These are phyloP conservation scores for Pseudomugil gertrudae DNA, from an alignment of 2,797 vertebrate genomes.

Conservation along the genomic window DNA sequence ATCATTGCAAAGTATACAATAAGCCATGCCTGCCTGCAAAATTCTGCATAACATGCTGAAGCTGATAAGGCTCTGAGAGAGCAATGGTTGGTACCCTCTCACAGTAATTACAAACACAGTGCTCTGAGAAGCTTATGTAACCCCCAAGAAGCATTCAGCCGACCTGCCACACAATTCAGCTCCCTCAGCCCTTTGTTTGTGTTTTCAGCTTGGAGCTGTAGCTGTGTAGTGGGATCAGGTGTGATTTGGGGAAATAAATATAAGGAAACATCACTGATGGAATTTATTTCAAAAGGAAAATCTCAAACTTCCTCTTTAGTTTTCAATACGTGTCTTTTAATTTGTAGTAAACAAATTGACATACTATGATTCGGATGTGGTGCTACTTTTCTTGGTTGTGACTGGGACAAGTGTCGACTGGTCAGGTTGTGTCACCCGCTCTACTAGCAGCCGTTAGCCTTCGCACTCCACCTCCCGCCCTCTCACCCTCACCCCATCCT, in stretches of 20 bases:
- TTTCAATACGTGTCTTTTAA: neutral
- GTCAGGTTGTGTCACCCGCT: constrained; percentile 59
- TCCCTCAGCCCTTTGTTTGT: constrained; percentile 21
- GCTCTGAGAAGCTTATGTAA: constrained; percentile 60
- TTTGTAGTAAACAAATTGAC: neutral
- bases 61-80: constrained; percentile 67
- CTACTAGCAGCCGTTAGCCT: constrained; percentile 51
- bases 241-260: constrained; percentile 5
- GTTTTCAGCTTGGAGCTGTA: constrained; percentile 2
- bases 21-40: constrained; percentile 6
- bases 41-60: constrained; percentile 41
- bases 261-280: neutral
- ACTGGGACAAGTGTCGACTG: constrained; percentile 64
- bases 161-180: constrained; percentile 45
- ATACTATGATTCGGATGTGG: neutral
- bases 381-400: constrained; percentile 26
- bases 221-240: neutral
- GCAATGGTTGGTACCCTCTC: constrained; percentile 57
- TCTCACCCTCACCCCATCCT: constrained; percentile 78
- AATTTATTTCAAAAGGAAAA: neutral
- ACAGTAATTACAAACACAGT: constrained; percentile 68
- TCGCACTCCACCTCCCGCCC: constrained; percentile 70
- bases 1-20: neutral
- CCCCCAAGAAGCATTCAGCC: constrained; percentile 46
- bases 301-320: neutral